Conservation (phyloP, 35 echinoderm and acorn worm genomes). For the Lytechinus variegatus region DNA sequence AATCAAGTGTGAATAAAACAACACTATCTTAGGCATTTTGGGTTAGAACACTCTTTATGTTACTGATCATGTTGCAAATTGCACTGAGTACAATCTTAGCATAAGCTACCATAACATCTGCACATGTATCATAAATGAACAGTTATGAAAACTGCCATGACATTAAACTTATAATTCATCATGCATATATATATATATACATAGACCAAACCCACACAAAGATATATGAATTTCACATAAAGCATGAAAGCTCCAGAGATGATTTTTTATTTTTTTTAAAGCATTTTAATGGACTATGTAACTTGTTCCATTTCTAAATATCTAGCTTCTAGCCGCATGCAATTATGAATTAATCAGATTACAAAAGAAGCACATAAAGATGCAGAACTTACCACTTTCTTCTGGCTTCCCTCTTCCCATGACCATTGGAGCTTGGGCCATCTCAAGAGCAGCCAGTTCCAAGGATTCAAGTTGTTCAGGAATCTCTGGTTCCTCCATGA, state of each 20-base stretch:
- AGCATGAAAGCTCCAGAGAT: not conserved
- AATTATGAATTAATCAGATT: not conserved
- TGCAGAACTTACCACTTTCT: not conserved
- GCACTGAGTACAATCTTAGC: not conserved
- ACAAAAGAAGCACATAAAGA: not conserved
- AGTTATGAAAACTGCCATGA: not conserved
- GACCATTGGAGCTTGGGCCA: not conserved
- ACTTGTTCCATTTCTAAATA: not conserved
- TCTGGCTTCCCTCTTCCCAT: not conserved
- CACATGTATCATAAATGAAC: not conserved
- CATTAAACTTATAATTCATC: not conserved
- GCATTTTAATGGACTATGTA: not conserved
- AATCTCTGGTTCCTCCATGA: constrained; percentile 34
- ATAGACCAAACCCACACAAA: not conserved
- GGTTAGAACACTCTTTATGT: not conserved
- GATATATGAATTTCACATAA: not conserved
- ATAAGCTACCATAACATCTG: not conserved
- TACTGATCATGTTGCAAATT: not conserved
- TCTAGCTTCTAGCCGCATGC: not conserved
- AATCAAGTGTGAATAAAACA: not conserved
- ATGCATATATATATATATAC: not conserved
- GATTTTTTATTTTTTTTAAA: not conserved
- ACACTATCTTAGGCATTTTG: not conserved
- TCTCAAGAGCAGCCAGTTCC: constrained; percentile 23
- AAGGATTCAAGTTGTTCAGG: constrained; percentile 24